Evolutionary conservation across 2,888 invertebrate species (phyloP).

Genomic region (Caenorhabditis sp.): DNA sequence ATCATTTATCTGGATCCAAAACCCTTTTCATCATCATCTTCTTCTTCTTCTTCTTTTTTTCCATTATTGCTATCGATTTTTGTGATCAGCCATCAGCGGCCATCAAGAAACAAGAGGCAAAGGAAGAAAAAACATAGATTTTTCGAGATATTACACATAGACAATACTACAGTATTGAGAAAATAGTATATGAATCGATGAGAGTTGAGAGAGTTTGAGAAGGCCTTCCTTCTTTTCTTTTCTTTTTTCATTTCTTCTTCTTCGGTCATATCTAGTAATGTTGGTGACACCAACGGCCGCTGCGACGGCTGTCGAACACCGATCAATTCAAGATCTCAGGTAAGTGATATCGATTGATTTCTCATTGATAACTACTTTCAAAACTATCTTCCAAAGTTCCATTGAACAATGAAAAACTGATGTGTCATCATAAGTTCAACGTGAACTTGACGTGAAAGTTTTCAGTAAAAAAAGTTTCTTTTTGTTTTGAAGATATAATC

Average conservation of each 20-base stretch:
- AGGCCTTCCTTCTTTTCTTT: slow-evolving; percentile 1
- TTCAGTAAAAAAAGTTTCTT: too few species aligned
- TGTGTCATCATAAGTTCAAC: too few species aligned
- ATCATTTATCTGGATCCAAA: too few species aligned
- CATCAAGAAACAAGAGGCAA: neutral
- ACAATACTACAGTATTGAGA: slow-evolving; percentile 37
- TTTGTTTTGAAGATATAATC: too few species aligned
- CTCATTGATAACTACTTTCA: slow-evolving; percentile 9
- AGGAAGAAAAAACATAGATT: slow-evolving; percentile 15
- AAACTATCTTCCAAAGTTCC: neutral
- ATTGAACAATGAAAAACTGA: too few species aligned
- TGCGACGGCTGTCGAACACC: slow-evolving; percentile 31
- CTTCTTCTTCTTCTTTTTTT: neutral
- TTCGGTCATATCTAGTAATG: slow-evolving; percentile 25
- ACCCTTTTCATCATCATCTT: too few species aligned
- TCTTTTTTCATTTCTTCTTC: slow-evolving; percentile 15
- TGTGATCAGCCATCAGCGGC: too few species aligned
- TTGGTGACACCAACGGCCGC: slow-evolving; percentile 40
- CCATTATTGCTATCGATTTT: neutral
- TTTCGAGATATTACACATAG: slow-evolving; percentile 45
- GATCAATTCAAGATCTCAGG: slow-evolving; percentile 49
- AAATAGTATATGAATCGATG: neutral
- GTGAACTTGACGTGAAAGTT: too few species aligned
- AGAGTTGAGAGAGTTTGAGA: slow-evolving; percentile 1
- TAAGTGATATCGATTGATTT: slow-evolving; percentile 15